These are phyloP conservation scores for Drosophila lacicola DNA, from an alignment of 2,888 invertebrate genomes.

Conservation along the genomic window DNA sequence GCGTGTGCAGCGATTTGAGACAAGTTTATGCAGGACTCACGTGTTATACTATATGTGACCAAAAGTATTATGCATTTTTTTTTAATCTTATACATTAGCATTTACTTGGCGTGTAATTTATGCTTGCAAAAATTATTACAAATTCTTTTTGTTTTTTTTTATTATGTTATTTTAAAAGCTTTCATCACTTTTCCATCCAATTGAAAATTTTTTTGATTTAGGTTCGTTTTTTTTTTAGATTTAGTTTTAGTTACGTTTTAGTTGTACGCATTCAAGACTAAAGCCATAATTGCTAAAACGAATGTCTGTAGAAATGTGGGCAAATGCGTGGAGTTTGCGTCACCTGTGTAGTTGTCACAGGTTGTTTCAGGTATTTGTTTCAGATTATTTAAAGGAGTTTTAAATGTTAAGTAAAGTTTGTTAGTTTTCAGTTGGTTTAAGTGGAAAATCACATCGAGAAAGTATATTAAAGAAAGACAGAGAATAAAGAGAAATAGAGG, in stretches of 20 bases:
- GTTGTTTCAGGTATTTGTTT: constrained; percentile 27
- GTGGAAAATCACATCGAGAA: constrained; percentile 59
- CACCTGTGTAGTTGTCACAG: constrained; percentile 77
- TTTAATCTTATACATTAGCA: constrained; percentile 46
- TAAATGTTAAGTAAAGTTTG: constrained; percentile 40
- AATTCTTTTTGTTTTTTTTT: constrained; percentile 34
- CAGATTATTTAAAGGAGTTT: constrained; percentile 32
- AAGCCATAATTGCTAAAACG: constrained; percentile 83
- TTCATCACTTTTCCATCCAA: constrained; percentile 67
- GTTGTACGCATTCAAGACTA: constrained; percentile 70
- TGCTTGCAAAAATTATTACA: constrained; percentile 64
- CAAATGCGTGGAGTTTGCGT: constrained; percentile 83
- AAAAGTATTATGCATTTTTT: constrained; percentile 56
- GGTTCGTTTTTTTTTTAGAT: constrained; percentile 8
- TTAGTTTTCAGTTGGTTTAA: constrained; percentile 40
- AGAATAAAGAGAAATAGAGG: constrained; percentile 60
- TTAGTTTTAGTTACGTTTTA: constrained; percentile 30
- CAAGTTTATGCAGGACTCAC: constrained; percentile 76
- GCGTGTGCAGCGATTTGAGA: constrained; percentile 75
- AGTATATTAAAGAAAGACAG: constrained; percentile 68
- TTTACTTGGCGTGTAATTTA: constrained; percentile 57
- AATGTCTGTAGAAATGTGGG: constrained; percentile 83
- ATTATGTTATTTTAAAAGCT: constrained; percentile 48
- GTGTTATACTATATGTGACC: constrained; percentile 70
- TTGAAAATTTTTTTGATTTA: constrained; percentile 32